Conservation (phyloP, 2,888 invertebrate species). For the Congeria kusceri region DNA sequence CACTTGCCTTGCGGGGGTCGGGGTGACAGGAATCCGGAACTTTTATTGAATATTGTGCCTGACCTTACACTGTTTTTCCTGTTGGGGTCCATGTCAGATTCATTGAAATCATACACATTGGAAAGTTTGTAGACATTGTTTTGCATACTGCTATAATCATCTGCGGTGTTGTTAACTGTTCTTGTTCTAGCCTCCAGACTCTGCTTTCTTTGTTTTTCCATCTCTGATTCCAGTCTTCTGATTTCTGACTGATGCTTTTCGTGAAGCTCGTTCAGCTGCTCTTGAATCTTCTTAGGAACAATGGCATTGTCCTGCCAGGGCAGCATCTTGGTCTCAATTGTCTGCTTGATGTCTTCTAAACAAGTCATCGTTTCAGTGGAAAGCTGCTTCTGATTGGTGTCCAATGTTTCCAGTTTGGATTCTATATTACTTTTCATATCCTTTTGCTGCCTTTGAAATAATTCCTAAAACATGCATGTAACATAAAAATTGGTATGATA, state of each 20-base stretch:
- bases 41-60: conserved; percentile 42
- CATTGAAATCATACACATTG: conserved; percentile 34
- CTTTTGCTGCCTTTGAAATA: conserved; percentile 23
- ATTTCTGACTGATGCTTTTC: conserved; percentile 70
- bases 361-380: conserved; percentile 19
- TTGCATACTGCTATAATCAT: conserved; percentile 9
- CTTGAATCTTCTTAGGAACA: conserved; percentile 58
- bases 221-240: conserved; percentile 61
- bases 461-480: neutral
- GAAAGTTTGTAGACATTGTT: neutral
- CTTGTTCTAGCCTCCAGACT: neutral
- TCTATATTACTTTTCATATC: conserved; percentile 29
- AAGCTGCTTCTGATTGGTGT: conserved; percentile 25
- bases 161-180: conserved; percentile 1
- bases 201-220: conserved; percentile 46
- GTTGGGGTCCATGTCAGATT: conserved; percentile 8
- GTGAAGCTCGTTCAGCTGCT: conserved; percentile 69
- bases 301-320: conserved; percentile 50
- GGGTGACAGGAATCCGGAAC: conserved; percentile 53
- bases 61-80: neutral
- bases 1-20: conserved; percentile 51
- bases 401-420: conserved; percentile 35
- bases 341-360: conserved; percentile 24
- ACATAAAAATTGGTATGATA: too few species aligned
- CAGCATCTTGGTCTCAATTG: neutral